A percentile compares a stretch with the other conserved stretches of the same genome.
Evolutionary conservation across 2,888 invertebrate species (phyloP).

Genomic region (Pimpla rufipes): DNA sequence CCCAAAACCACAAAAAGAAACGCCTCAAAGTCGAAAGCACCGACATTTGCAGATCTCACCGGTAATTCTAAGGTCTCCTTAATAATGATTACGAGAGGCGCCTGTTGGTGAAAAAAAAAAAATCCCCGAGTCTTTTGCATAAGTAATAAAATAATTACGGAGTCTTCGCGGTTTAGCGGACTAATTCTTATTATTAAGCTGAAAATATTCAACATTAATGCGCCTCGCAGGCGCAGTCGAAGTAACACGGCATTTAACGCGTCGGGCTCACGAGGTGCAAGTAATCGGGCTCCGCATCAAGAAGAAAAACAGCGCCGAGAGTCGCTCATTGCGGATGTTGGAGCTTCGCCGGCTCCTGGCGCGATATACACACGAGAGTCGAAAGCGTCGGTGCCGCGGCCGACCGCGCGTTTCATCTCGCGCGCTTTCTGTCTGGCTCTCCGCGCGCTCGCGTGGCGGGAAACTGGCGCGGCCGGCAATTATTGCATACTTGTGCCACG

Average conservation of each 20-base stretch:
- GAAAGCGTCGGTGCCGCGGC: slow-evolving; percentile 2
- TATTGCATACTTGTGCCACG: slow-evolving; percentile 78
- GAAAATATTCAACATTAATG: neutral
- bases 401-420: slow-evolving; percentile 74
- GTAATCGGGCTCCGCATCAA: slow-evolving; percentile 42
- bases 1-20: neutral
- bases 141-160: neutral
- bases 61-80: neutral
- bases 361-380: slow-evolving; percentile 12
- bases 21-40: neutral
- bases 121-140: neutral
- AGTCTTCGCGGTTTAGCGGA: neutral
- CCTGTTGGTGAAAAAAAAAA: neutral
- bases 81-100: neutral
- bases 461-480: slow-evolving; percentile 79
- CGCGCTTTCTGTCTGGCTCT: slow-evolving; percentile 81
- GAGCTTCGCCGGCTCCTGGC: neutral
- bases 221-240: neutral
- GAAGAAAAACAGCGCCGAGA: slow-evolving; percentile 36
- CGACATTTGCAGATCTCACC: neutral
- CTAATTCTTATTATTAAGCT: slow-evolving; percentile 2
- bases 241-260: slow-evolving; percentile 17
- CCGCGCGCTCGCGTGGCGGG: slow-evolving; percentile 63
- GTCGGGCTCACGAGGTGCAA: slow-evolving; percentile 32
- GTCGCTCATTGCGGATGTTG: slow-evolving; percentile 6